Conservation (phyloP, 1,140 invertebrate genomes). For the Radopholus similis region DNA sequence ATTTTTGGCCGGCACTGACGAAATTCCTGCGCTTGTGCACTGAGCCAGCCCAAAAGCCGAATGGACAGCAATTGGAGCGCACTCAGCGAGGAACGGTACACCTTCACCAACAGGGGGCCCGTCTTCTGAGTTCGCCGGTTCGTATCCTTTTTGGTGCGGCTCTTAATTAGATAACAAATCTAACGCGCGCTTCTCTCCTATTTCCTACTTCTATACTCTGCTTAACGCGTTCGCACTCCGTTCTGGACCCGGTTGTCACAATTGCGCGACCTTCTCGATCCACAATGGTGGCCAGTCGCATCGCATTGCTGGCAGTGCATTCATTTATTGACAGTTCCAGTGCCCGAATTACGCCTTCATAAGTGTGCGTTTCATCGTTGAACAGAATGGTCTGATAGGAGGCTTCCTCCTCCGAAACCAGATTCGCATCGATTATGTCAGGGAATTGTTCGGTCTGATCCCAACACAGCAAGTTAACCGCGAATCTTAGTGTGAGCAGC, state of each 20-base stretch:
- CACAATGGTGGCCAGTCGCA: constrained; percentile 55
- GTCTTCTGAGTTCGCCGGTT: constrained; percentile 50
- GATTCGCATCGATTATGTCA: constrained; percentile 8
- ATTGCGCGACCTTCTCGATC: constrained; percentile 53
- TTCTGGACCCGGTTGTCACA: constrained; percentile 38
- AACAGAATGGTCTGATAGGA: constrained; percentile 57
- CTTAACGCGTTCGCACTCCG: constrained; percentile 42
- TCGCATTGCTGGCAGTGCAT: constrained; percentile 45
- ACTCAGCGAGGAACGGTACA: constrained; percentile 34
- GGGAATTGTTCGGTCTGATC: constrained; percentile 1
- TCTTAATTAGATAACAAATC: constrained; percentile 19
- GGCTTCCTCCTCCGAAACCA: constrained; percentile 20
- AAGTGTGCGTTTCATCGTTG: constrained; percentile 60
- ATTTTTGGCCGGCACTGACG: not conserved
- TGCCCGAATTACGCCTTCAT: constrained; percentile 55
- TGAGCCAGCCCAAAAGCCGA: constrained; percentile 43
- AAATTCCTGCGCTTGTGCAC: constrained; percentile 36
- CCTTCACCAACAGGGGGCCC: constrained; percentile 50
- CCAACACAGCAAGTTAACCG: constrained; percentile 36
- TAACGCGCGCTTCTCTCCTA: not conserved
- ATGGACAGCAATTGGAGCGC: constrained; percentile 46
- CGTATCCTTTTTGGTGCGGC: constrained; percentile 41
- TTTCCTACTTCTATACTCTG: constrained; percentile 37
- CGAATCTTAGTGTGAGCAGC: constrained; percentile 34
- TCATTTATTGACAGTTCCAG: constrained; percentile 42